Conservation (phyloP, 1,140 invertebrate species). For the Drosophila pruinosa region DNA sequence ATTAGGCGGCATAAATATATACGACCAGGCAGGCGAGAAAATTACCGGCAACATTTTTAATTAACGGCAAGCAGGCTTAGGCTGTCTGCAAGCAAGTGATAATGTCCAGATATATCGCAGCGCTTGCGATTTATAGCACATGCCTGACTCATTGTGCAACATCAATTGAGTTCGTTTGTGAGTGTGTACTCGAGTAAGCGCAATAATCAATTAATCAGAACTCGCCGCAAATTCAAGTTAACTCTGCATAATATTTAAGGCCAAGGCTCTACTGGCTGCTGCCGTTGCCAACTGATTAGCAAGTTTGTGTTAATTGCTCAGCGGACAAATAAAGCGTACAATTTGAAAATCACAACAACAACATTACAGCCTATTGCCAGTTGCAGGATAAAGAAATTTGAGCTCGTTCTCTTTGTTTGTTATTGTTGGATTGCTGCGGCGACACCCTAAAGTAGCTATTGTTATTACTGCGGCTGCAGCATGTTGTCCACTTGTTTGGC, state of each 20-base stretch:
- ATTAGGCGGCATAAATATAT: constrained; percentile 46
- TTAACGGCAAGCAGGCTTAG: constrained; percentile 48
- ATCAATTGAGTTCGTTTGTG: constrained; percentile 5
- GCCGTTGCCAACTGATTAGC: constrained; percentile 11
- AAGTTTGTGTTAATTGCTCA: constrained; percentile 37
- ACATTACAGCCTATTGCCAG: not conserved
- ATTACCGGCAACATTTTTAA: constrained; percentile 66
- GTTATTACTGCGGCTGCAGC: not conserved
- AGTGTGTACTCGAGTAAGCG: not conserved
- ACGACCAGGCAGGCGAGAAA: constrained; percentile 15
- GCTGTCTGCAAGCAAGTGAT: constrained; percentile 18
- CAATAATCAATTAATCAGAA: constrained; percentile 15
- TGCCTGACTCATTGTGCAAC: not conserved
- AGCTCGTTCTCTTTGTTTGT: constrained; percentile 3
- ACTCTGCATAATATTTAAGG: constrained; percentile 40
- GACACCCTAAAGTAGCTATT: not conserved
- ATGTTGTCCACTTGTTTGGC: not conserved
- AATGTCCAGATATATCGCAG: constrained; percentile 28
- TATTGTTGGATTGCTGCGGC: constrained; percentile 2
- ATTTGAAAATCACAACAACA: not conserved
- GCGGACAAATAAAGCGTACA: constrained; percentile 24
- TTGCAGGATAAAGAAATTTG: not conserved
- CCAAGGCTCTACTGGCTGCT: not conserved
- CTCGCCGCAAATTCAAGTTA: constrained; percentile 17
- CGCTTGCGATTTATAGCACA: constrained; percentile 44